Evolutionary conservation across 2,113 vertebrate genomes (phyloP), one percentile per base, ranked within the genome.

Genomic region (Oenanthe oenanthe): DNA sequence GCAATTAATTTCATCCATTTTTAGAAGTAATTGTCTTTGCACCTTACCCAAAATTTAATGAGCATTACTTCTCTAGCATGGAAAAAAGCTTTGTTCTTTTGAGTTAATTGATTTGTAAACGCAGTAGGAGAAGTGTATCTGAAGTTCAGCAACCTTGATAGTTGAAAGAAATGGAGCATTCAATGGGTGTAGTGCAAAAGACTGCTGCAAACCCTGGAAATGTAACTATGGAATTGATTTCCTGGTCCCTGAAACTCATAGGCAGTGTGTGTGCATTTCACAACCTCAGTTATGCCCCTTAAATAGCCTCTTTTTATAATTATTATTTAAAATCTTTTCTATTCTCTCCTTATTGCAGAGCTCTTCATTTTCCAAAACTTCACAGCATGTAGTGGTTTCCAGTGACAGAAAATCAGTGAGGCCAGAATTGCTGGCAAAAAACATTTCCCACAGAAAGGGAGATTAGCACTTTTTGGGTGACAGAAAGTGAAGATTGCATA

Each of bases 21-120:
- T 96, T 94, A 95, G 91, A 96, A 95, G 86, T 96, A 95, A 95
- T 94, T 95, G 94, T 94, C 85, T 95, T 96, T 95, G 88, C 88
- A 97, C 83, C 91, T 97, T 96, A 96, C 82, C 91, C 87, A 96
- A 95, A 95, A 95, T 95, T 95, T 97, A 97, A 96, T 95, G 97
- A 97, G 93, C 78, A 96, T 92, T 96, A 94, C 84, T 87, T 95
- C 74, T 85, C 79, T 36, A 92, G 85, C 88, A 88, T 54, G 58
- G 74, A 87, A 88, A 96, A 95, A 93, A 75, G 70, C 92, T 97
- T 97, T 96, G 93, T 97, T 97, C 96, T 95, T 97, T 90, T 78
- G 73, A 87, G 88, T 94, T 96, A 95, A 97, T 95, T 96, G 94
- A 97, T 97, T 97, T 95, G 92, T 95, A 96, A 97, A 97, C 47